phyloP scores from a whole-genome alignment of 1,140 invertebrate species.

The Pseudomyrmex concolor region DNA sequence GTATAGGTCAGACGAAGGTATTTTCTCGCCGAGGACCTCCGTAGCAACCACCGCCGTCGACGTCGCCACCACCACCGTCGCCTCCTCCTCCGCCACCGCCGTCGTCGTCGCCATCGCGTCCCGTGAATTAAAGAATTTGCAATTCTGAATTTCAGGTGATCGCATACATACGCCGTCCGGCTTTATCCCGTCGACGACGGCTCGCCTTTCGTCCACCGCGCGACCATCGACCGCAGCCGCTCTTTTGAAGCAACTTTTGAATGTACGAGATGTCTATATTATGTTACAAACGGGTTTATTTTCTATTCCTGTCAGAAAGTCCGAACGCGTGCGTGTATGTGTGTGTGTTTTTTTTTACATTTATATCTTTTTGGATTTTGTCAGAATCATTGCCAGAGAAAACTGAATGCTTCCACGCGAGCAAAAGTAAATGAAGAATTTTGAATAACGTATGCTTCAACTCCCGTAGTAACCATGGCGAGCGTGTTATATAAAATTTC shows the following conservation, averaged over 20 bases:
- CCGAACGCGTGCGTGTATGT: not conserved
- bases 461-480: not conserved
- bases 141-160: constrained; percentile 84
- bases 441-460: not conserved
- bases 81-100: constrained; percentile 11
- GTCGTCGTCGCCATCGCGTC: constrained; percentile 70
- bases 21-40: constrained; percentile 77
- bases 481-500: no score
- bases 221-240: constrained; percentile 65
- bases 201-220: constrained; percentile 54
- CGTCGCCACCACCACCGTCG: constrained; percentile 3
- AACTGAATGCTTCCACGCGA: not conserved
- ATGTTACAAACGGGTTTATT: not conserved
- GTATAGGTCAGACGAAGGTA: constrained; percentile 85
- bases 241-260: constrained; percentile 26
- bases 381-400: not conserved
- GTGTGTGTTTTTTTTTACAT: not conserved
- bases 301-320: constrained; percentile 3
- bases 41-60: constrained; percentile 40
- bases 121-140: constrained; percentile 85
- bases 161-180: constrained; percentile 73
- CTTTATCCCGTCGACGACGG: constrained; percentile 59
- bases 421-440: constrained; percentile 11
- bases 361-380: not conserved
- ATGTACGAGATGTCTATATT: constrained; percentile 24